Evolutionary conservation across 2,113 vertebrate genomes (phyloP).

Genomic region (Clarias gariepinus): DNA sequence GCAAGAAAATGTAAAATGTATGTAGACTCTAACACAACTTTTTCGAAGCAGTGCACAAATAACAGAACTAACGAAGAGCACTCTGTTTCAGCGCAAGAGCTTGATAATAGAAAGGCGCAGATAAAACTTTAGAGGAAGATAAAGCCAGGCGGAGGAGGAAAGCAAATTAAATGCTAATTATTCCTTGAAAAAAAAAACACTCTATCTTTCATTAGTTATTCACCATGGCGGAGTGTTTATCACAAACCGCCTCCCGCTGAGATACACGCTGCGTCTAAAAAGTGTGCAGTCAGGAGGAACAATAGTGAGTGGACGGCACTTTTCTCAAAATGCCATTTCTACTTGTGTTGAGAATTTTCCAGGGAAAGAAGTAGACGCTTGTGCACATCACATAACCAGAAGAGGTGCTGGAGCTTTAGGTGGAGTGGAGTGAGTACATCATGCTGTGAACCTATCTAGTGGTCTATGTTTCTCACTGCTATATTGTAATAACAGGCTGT

Average conservation of each 20-base stretch:
- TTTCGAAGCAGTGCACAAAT: constrained; percentile 21
- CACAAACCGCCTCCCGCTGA: constrained; percentile 54
- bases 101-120: constrained; percentile 20
- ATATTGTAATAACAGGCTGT: too few relatives aligned
- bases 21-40: not conserved
- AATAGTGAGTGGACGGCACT: constrained; percentile 16
- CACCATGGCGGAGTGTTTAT: constrained; percentile 63
- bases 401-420: not conserved
- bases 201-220: constrained; percentile 55
- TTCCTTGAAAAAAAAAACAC: constrained; percentile 30
- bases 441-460: too few relatives aligned
- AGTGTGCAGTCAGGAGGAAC: constrained; percentile 52
- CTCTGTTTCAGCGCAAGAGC: constrained; percentile 23
- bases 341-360: not conserved
- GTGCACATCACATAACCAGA: not conserved
- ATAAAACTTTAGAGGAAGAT: constrained; percentile 12
- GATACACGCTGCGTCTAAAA: constrained; percentile 59
- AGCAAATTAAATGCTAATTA: constrained; percentile 68
- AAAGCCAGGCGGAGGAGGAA: constrained; percentile 24
- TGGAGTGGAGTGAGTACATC: not conserved
- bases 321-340: not conserved
- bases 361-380: not conserved
- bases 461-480: too few relatives aligned
- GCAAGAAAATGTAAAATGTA: not conserved
- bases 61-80: constrained; percentile 28